A percentile compares a stretch with the other conserved stretches of the same genome.
Evolutionary conservation across 2,888 invertebrate genomes (phyloP).

Genomic region (Lasioglossum calceatum): DNA sequence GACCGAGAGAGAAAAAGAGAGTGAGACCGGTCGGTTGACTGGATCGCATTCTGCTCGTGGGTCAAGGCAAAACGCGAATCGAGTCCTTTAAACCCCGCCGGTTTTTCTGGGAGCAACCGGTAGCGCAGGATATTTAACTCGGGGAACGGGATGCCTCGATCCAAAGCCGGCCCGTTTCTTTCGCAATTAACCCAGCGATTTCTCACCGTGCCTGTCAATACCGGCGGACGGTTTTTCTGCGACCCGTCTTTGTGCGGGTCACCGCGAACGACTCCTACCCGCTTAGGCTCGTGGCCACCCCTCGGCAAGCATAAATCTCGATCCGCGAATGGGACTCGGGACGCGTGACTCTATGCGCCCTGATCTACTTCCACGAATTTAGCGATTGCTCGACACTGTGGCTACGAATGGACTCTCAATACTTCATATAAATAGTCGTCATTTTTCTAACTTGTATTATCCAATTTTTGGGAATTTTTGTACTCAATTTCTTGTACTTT

Average conservation of each 20-base stretch:
- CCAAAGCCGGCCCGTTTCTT: conserved; percentile 60
- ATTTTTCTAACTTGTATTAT: too few species aligned
- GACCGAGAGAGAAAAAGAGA: neutral
- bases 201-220: conserved; percentile 75
- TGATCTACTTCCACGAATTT: neutral
- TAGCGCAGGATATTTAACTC: conserved; percentile 62
- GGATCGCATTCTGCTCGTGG: conserved; percentile 36
- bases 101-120: conserved; percentile 61
- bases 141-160: conserved; percentile 46
- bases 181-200: conserved; percentile 73
- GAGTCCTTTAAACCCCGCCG: conserved; percentile 46
- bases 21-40: neutral
- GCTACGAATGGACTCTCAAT: too few species aligned
- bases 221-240: conserved; percentile 58
- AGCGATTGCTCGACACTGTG: neutral
- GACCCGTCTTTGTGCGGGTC: conserved; percentile 47
- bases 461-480: too few species aligned
- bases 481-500: too few species aligned
- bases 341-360: neutral
- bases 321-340: neutral
- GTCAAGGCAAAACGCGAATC: conserved; percentile 48
- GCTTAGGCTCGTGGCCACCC: conserved; percentile 11
- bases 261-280: neutral
- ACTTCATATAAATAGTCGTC: too few species aligned
- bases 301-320: neutral